These are phyloP conservation scores for Mionectes olivaceus DNA, from an alignment of 2,797 vertebrate species.

Conservation along the genomic window DNA sequence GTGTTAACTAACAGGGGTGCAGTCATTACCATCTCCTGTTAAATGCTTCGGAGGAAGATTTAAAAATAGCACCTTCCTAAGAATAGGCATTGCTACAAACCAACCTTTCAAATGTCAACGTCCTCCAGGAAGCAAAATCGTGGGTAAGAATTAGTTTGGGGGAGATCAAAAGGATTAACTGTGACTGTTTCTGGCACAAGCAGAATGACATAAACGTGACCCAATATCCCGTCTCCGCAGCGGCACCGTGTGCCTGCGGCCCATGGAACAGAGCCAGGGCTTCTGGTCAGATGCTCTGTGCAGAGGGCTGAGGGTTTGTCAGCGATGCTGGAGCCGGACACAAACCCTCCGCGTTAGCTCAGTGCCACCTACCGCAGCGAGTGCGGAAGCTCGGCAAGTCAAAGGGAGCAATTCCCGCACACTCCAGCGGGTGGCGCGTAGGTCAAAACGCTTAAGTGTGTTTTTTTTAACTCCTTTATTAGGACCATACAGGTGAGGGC, in stretches of 20 bases:
- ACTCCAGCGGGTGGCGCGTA: fast-evolving
- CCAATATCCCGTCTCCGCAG: fast-evolving
- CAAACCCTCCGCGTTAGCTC: background rate
- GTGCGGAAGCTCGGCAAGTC: background rate
- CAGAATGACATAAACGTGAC: fast-evolving
- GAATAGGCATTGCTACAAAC: fast-evolving
- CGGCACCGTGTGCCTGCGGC: fast-evolving
- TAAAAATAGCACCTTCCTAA: background rate
- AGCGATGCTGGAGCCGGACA: background rate
- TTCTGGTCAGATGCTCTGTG: fast-evolving
- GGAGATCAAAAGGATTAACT: background rate
- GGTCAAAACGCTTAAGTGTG: background rate
- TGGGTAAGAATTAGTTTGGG: background rate
- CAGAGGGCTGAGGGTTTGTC: background rate
- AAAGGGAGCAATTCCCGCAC: background rate
- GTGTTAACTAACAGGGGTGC: background rate
- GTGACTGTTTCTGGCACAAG: background rate
- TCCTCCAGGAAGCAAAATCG: background rate
- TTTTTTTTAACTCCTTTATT: background rate
- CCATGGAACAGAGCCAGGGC: background rate
- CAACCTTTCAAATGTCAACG: background rate
- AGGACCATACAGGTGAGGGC: fast-evolving
- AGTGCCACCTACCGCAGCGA: conserved; percentile 46
- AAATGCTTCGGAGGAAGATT: background rate
- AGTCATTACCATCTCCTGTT: background rate